Base-by-base conservation (phyloP, 2,113 vertebrate genomes). In the Periophthalmus modestus region DNA sequence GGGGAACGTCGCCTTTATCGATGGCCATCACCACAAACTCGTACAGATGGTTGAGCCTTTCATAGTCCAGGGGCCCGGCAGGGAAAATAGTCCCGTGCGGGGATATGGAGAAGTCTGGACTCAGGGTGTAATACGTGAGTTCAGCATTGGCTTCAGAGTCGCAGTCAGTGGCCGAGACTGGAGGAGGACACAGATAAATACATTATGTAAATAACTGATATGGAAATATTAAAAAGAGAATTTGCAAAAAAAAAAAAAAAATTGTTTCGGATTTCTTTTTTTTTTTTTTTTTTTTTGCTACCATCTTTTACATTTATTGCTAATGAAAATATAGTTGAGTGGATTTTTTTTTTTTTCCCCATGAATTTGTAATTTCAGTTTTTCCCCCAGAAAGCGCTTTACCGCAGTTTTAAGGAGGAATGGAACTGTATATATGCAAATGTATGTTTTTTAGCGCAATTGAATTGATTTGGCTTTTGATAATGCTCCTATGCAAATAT, bases 1-100 rank as follows among this genome's bases (percentile, higher is more conserved):
- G 94, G 0, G 94, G 93, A 11, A 93, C 90, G 14, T 95, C 82
- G 2, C 95, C 96, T 70, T 93, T 93, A 89, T 97, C 96, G 19
- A 96, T 84, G 0, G 96, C 96, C 95, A 96, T 94, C 73, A 96
- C 86, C 12, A 96, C 92, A 87, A 97, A 96, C 89, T 97, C 96
- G 4, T 96, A 97, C 52, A 96, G 92, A 75, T 97, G 95, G 79
- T 95, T 92, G 0, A 92, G 92, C 19, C 92, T 88, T 79, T 97
- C 96, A 0, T 94, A 96, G 91, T 97, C 95, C 88, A 96, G 73
- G 5, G 16, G 85, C 7, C 92, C 83, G 0, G 93, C 91, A 0
- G 96, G 95, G 69, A 95, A 97, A 80, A 97, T 90, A 54, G 93
- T 95, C 61, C 96, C 96, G 5, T 94, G 90, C 7, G 95, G 83